Evolutionary conservation across 2,888 invertebrate genomes (phyloP).

Genomic region (Amphipoea oculea): DNA sequence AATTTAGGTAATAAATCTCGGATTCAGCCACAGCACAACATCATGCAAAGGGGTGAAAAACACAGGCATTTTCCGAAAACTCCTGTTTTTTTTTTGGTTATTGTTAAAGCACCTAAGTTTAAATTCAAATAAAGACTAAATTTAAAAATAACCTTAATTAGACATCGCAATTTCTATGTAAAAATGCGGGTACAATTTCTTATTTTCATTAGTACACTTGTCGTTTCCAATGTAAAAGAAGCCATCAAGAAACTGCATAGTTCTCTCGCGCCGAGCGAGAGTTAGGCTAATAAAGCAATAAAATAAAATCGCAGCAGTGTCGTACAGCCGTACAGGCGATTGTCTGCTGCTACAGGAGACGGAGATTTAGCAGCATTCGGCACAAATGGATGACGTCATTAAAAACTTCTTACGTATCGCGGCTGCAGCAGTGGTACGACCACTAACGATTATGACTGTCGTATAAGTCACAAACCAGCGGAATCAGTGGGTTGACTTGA

Average conservation of each 20-base stretch:
- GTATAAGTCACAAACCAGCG: slow-evolving; percentile 23
- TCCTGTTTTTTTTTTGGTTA: not conserved
- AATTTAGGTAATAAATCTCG: not conserved
- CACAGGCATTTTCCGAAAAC: not conserved
- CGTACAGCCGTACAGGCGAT: not conserved
- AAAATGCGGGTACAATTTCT: no score
- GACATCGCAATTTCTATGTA: not conserved
- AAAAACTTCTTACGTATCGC: slow-evolving; percentile 72
- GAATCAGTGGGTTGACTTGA: slow-evolving; percentile 33
- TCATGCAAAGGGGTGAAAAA: no score
- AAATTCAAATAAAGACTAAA: no score
- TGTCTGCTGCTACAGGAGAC: slow-evolving; percentile 30
- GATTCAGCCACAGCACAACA: not conserved
- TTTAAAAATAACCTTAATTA: no score
- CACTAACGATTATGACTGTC: slow-evolving; percentile 71
- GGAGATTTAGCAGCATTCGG: slow-evolving; percentile 50
- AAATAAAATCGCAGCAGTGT: slow-evolving; percentile 15
- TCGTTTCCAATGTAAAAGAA: not conserved
- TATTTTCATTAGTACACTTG: not conserved
- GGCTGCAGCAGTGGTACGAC: slow-evolving; percentile 51
- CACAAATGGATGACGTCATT: slow-evolving; percentile 73
- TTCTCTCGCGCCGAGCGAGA: not conserved
- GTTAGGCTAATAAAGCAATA: slow-evolving; percentile 27
- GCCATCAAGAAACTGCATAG: not conserved
- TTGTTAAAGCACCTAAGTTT: no score